Evolutionary conservation across 2,888 invertebrate genomes (phyloP), one percentile per base, ranked within the genome.

Genomic region (Rhingia rostrata): DNA sequence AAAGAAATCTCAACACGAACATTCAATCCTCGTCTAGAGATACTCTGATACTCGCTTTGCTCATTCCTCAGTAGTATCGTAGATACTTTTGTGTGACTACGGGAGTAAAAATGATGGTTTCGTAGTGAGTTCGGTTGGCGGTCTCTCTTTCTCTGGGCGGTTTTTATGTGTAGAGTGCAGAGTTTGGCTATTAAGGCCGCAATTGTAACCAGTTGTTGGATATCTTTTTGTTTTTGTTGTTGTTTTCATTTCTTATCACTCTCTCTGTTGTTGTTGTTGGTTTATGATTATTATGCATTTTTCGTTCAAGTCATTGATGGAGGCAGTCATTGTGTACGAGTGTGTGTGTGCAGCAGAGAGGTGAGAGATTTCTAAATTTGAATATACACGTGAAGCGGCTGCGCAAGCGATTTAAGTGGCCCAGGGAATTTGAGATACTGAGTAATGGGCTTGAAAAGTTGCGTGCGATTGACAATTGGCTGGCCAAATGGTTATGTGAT

Each of bases 1-100:
- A 32, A 84, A 84, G 84, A 84, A 80, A 84, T 75, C 74, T 80
- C 80, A 37, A 56, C 56, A 37, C 72, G 14, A 63, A 47, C 54
- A 45, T 73, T 79, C 61, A 54, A 61, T 41, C 7, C 61, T 32
- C 64, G 35, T 83, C 37, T 64, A 73, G 73, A 69, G 58, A 72
- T 72, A 39, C 41, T 67, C 66, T 3, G 53, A 41, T 37, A 39
- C 14, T 35, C 43, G 30, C 56, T 60, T 10, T 39, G 14, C 54
- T 54, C 54, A 12, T 12, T 45, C 45, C 12, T 45, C 7, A 39
- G 7, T 39, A 53, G 33, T 12, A 33, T 53, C 6, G 54, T 73
- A 67, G 74, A 64, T 70, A 74, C 64, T 60, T 67, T 81, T 10
- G 43, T 33, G 54, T 33, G 54, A 56, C 58, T 54, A 53, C 66